Conservation (phyloP, 53 echinoderm and acorn worm genomes). For the Patiria pectinifera region DNA sequence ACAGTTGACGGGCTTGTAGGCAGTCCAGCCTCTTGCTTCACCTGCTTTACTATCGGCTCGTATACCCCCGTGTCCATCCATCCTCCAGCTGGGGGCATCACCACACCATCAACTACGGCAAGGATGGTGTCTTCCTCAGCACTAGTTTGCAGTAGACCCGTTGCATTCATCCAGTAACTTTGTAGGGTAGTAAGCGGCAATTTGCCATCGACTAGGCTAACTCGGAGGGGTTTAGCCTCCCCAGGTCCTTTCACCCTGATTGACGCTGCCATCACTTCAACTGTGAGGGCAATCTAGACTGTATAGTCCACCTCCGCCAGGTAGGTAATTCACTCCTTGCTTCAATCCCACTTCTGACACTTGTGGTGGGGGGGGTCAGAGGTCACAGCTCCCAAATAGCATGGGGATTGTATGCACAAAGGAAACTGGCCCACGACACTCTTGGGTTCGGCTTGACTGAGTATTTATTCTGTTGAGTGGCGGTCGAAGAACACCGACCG, state of each 20-base stretch:
- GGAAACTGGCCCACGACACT: too few species aligned
- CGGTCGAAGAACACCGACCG: too few species aligned
- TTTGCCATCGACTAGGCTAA: not conserved
- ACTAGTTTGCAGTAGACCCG: not conserved
- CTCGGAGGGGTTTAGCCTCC: not conserved
- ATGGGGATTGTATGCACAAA: too few species aligned
- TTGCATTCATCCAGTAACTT: not conserved
- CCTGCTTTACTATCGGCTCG: not conserved
- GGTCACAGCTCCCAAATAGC: too few species aligned
- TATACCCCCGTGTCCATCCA: not conserved
- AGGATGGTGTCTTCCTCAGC: not conserved
- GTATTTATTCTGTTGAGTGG: too few species aligned
- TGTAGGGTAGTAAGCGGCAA: not conserved
- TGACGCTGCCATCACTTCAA: not conserved
- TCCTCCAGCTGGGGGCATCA: not conserved
- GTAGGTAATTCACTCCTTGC: not conserved
- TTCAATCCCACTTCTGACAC: slow-evolving; percentile 16
- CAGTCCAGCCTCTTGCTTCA: not conserved
- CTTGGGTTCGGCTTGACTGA: too few species aligned
- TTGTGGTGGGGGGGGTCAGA: not conserved
- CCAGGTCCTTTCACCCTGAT: not conserved
- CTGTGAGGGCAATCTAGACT: not conserved
- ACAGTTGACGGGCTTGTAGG: not conserved
- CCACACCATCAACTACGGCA: not conserved
- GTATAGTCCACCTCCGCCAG: not conserved